Evolutionary conservation across 2,113 vertebrate genomes (phyloP).

Genomic region (Columba janthina): DNA sequence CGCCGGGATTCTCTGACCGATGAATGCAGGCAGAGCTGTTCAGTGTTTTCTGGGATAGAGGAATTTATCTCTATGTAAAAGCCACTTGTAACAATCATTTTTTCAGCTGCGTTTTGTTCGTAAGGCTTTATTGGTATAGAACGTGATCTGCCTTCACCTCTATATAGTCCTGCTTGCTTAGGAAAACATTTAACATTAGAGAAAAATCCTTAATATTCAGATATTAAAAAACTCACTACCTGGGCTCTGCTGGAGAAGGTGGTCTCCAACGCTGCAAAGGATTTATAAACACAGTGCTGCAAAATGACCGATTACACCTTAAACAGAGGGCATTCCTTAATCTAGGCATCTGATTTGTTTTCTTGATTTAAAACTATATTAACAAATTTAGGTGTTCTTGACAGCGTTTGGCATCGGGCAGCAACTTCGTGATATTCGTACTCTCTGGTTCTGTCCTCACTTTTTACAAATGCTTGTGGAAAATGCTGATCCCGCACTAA

Average conservation of each 20-base stretch:
- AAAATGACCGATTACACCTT: neutral
- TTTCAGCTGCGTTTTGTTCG: neutral
- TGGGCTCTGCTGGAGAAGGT: neutral
- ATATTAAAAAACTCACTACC: neutral
- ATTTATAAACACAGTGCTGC: neutral
- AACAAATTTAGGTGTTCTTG: neutral
- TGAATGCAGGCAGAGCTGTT: neutral
- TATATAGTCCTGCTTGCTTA: neutral
- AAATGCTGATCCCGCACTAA: slow-evolving; percentile 15
- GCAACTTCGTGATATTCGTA: neutral
- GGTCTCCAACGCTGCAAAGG: neutral
- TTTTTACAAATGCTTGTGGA: neutral
- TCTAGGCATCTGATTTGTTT: neutral
- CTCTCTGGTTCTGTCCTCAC: neutral
- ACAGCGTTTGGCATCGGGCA: neutral
- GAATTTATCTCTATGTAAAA: neutral
- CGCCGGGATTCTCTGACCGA: neutral
- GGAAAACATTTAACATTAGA: neutral
- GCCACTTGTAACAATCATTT: neutral
- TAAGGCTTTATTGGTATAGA: neutral
- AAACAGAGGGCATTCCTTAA: neutral
- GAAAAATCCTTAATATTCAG: neutral
- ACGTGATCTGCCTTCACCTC: neutral
- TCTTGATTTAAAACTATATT: neutral
- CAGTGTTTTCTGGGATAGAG: neutral